These are phyloP conservation scores for Geodia barretti DNA, from an alignment of 37 sponge, comb jelly and placozoan genomes.

Conservation along the genomic window DNA sequence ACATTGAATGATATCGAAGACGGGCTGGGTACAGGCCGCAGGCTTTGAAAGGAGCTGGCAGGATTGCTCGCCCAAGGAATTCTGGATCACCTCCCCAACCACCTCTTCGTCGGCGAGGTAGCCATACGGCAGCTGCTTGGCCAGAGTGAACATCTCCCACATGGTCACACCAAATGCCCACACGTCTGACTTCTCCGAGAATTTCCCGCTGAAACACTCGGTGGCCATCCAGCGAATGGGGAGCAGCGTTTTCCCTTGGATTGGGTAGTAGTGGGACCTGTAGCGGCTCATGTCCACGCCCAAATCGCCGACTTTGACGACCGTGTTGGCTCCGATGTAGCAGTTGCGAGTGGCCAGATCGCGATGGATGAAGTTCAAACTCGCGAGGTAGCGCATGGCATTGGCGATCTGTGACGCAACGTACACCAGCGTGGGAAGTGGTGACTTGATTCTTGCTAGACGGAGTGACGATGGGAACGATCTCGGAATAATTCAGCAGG, in stretches of 20 bases:
- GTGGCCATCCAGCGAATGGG: slow-evolving; percentile 88
- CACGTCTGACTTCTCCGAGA: slow-evolving; percentile 82
- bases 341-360: slow-evolving; percentile 86
- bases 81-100: slow-evolving; percentile 74
- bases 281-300: slow-evolving; percentile 84
- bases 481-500: slow-evolving; percentile 43
- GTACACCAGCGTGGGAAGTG: slow-evolving; percentile 28
- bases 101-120: slow-evolving; percentile 83
- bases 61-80: slow-evolving; percentile 22
- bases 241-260: slow-evolving; percentile 65
- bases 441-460: slow-evolving; percentile 43
- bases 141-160: slow-evolving; percentile 84
- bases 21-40: slow-evolving; percentile 44
- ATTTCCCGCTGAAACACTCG: slow-evolving; percentile 85
- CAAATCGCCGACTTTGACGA: slow-evolving; percentile 87
- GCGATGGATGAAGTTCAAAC: slow-evolving; percentile 67
- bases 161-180: slow-evolving; percentile 88
- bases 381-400: slow-evolving; percentile 78
- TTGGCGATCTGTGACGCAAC: slow-evolving; percentile 60
- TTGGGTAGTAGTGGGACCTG: slow-evolving; percentile 66
- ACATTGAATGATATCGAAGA: slow-evolving; percentile 65
- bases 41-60: slow-evolving; percentile 45
- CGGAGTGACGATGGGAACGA: slow-evolving; percentile 20
- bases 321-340: slow-evolving; percentile 71
- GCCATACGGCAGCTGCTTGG: slow-evolving; percentile 70